Conservation (phyloP, 2,113 vertebrate species). For the Naja naja region DNA sequence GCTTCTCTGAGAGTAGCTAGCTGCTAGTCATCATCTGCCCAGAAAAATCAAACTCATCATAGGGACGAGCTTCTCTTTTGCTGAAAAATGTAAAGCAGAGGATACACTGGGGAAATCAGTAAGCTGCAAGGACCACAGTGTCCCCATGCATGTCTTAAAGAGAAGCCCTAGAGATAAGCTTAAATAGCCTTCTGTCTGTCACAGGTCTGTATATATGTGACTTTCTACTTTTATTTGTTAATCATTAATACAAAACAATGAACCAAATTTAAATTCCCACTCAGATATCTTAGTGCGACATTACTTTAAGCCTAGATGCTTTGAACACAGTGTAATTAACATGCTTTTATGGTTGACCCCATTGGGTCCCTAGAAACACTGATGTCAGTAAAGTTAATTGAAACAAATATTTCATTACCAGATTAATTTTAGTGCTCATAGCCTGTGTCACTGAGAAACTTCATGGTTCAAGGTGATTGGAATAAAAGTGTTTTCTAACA, state of each 20-base stretch:
- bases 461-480: not conserved
- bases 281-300: not conserved
- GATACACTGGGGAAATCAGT: not conserved
- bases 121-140: too few species aligned
- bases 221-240: not conserved
- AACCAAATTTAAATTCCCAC: not conserved
- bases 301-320: not conserved
- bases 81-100: not conserved
- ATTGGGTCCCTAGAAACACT: not conserved
- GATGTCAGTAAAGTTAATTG: not conserved
- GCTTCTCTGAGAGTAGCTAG: not conserved
- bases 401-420: constrained; percentile 28
- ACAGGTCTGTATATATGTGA: not conserved
- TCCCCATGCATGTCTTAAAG: not conserved
- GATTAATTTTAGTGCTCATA: constrained; percentile 7
- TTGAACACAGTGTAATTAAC: constrained; percentile 27
- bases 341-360: not conserved
- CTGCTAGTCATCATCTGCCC: not conserved
- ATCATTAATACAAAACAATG: not conserved
- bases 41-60: not conserved
- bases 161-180: not conserved
- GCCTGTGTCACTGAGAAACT: not conserved
- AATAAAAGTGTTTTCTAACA: not conserved
- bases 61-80: not conserved
- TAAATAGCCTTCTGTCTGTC: not conserved